Evolutionary conservation across 2,797 vertebrate genomes (phyloP), one percentile per base, ranked within the genome.

Genomic region (Amphiprion clarkii): DNA sequence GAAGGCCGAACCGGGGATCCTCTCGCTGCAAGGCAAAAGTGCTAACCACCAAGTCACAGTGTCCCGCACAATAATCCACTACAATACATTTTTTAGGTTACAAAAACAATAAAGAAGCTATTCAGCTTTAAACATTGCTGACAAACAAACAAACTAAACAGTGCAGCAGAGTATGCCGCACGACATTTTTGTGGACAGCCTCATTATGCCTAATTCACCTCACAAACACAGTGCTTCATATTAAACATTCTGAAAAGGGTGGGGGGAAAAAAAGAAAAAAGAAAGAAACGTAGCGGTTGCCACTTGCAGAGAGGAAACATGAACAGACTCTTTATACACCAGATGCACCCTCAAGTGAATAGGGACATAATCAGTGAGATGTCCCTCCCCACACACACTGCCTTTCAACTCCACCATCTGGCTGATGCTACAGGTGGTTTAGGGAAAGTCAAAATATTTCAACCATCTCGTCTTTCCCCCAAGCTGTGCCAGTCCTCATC

Each of bases 261-360:
- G 23, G 23, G 23, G 23, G 23, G 23, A 53, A 10, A 17, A 21
- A 25, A 60, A 36, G 4, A 71, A 75, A 31, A 55, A 4, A 27
- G 27, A 27, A 27, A 31, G 31, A 74, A 65, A 42, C 42, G 19
- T 59, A 61, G 71, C 55, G 72, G 66, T 64, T 87, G 54, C 67
- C 25, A 6, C 76, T 85, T 17, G 44, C 39, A 59, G 74, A 78
- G 16, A 83, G 58, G 70, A 72, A 78, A 53, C 69, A 48, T 70
- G 71, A 88, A 82, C 81, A 88, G 63, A 78, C 81, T 90, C 83
- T 79, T 74, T 70, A 83, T 72, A 61, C 81, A 82, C 39, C 91
- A 90, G 91, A 92, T 91, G 90, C 74, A 89, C 65, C 80, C 80
- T 86, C 69, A 54, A 84, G 82, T 89, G 86, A 88, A 86, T 36